Conservation (phyloP, 1,140 invertebrate genomes). For the Liolophura sinensis region DNA sequence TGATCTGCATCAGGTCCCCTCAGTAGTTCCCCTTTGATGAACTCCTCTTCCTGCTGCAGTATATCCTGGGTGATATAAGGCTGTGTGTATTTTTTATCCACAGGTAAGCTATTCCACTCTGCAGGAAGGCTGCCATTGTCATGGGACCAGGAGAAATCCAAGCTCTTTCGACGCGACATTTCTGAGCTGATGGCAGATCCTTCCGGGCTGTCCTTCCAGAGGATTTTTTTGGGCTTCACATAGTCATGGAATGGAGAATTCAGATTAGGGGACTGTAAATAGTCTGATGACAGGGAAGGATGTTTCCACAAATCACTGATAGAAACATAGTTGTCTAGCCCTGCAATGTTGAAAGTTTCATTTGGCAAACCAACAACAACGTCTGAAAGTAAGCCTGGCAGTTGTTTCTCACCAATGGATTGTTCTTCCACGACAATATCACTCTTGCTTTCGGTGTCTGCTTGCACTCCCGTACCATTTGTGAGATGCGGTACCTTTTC, state of each 20-base stretch:
- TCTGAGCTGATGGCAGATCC: constrained; percentile 11
- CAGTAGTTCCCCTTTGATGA: constrained; percentile 45
- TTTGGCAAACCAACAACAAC: too few relatives aligned
- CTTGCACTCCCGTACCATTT: not conserved
- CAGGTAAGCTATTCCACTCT: constrained; percentile 49
- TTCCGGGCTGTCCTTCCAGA: constrained; percentile 37
- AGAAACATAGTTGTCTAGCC: too few relatives aligned
- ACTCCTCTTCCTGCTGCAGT: constrained; percentile 47
- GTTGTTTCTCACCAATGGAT: too few relatives aligned
- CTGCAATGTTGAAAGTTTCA: too few relatives aligned
- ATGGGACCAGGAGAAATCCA: constrained; percentile 17
- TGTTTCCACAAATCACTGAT: too few relatives aligned
- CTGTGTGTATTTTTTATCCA: constrained; percentile 46
- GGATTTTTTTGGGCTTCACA: constrained; percentile 32
- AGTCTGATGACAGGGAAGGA: not conserved
- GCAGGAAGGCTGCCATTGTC: constrained; percentile 38
- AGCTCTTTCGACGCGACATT: not conserved
- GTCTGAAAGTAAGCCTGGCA: too few relatives aligned
- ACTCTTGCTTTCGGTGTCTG: not conserved
- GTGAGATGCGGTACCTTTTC: constrained; percentile 1
- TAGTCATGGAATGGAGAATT: constrained; percentile 10
- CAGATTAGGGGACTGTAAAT: constrained; percentile 2
- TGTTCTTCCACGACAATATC: not conserved
- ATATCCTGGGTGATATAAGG: constrained; percentile 46
- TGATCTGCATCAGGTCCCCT: constrained; percentile 40